Evolutionary conservation across 2,113 vertebrate genomes (phyloP).

Genomic region (Pachyramphus minor): DNA sequence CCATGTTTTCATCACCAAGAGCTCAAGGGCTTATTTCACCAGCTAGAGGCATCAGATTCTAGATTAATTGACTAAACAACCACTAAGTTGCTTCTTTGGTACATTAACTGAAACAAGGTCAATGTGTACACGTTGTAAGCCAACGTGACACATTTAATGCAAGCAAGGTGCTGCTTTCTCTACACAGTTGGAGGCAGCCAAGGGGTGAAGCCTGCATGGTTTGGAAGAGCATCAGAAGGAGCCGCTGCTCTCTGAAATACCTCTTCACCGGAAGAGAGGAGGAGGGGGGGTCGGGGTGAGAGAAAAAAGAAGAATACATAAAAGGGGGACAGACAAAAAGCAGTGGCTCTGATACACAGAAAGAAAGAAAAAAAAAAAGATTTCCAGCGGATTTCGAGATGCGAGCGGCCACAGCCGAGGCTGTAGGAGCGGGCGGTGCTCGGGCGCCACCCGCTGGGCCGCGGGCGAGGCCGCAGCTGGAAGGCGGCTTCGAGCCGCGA

Average conservation of each 20-base stretch:
- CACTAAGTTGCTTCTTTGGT: neutral
- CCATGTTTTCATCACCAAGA: neutral
- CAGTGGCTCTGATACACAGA: neutral
- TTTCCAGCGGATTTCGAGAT: neutral
- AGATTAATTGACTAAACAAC: neutral
- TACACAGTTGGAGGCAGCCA: rapidly evolving
- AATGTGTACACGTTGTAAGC: rapidly evolving
- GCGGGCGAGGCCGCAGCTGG: neutral
- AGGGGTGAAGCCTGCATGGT: rapidly evolving
- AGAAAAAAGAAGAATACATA: no score
- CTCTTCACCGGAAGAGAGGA: neutral
- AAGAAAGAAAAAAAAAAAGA: neutral
- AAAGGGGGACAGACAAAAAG: neutral
- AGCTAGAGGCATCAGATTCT: neutral
- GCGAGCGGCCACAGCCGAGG: no score
- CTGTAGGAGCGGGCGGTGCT: neutral
- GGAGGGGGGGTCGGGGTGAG: rapidly evolving
- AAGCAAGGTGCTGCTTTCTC: neutral
- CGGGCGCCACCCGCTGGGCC: neutral
- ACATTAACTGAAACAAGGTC: neutral
- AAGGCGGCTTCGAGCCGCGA: neutral
- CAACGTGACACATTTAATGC: neutral
- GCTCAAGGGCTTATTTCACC: neutral
- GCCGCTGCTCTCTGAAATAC: neutral
- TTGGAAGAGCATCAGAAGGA: neutral